Base-by-base conservation (phyloP, 35 echinoderm and acorn worm species). In the Hemicentrotus pulcherrimus region DNA sequence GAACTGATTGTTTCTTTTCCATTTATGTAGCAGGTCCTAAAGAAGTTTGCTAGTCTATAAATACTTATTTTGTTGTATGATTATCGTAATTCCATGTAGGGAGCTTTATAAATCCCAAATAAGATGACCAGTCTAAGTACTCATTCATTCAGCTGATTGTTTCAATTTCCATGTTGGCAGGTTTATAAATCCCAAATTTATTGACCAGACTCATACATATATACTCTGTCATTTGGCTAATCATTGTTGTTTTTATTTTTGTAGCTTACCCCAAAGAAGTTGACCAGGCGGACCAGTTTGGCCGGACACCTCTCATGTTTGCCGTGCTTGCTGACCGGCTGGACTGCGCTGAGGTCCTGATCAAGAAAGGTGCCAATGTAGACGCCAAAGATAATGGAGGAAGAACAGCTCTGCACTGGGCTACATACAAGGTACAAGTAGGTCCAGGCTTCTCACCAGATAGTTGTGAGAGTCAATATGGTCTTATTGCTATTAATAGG, bases 401-500 rank as follows among this genome's bases (percentile, higher is more conserved):
- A 31, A 98, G 98, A 52, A 99, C 97, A 35, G 97, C 97, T 55
- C 85, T 99, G 58, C 98, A 99, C 86, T 99, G 98, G 98, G 96
- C 98, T 9, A 97, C 98, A 4, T 97, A 99, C 61, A 99, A 99
- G 97, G 98, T 86, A 86, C 85, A 48, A 4, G 85, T 89, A 89
- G 6, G 9, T 31, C 30, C 33, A 88, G n/a, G 86, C 7, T 9
- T 88, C 70, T 30, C 70, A 16, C 70, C 70, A 41, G 35, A 41
- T 41, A 41, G 35, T 41, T 41, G 35, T 41, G 3, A 41, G 35
- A 41, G 35, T 41, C 35, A 41, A 41, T 41, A 41, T 41, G 35
- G 35, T 41, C 35, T 41, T 41, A 41, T 41, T 41, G 3, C 0
- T 0, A 41, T 41, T 41, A 41, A 41, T 41, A 41, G n/a, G n/a